A percentile compares a stretch with the other conserved stretches of the same genome.
Evolutionary conservation across 2,797 vertebrate species (phyloP).

Genomic region (Mareca penelope): DNA sequence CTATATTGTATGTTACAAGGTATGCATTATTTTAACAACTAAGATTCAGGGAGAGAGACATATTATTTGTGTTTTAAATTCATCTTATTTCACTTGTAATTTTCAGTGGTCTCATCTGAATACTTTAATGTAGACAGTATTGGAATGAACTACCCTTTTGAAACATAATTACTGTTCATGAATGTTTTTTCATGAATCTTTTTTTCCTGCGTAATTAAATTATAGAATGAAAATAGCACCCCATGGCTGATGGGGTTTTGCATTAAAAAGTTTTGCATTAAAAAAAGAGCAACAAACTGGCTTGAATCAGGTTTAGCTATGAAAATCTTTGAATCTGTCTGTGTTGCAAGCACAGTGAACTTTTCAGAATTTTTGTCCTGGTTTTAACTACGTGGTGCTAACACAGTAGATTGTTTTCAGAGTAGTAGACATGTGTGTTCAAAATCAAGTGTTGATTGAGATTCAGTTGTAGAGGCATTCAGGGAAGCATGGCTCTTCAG

Average conservation of each 20-base stretch:
- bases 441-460: not conserved
- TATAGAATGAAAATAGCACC: not conserved
- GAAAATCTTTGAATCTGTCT: not conserved
- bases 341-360: not conserved
- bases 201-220: not conserved
- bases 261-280: too few relatives aligned
- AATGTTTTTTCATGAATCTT: not conserved
- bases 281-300: not conserved
- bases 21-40: not conserved
- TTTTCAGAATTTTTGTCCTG: not conserved
- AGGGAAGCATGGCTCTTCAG: not conserved
- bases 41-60: not conserved
- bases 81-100: not conserved
- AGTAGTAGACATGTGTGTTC: not conserved
- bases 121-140: not conserved
- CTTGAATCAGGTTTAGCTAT: not conserved
- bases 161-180: not conserved
- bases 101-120: not conserved
- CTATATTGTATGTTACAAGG: not conserved
- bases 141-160: not conserved
- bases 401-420: not conserved
- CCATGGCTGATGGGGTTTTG: too few relatives aligned
- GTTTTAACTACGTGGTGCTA: not conserved
- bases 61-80: not conserved
- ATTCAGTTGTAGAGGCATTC: not conserved